Evolutionary conservation across 2,888 invertebrate genomes (phyloP).

Genomic region (Tetranychus piercei): DNA sequence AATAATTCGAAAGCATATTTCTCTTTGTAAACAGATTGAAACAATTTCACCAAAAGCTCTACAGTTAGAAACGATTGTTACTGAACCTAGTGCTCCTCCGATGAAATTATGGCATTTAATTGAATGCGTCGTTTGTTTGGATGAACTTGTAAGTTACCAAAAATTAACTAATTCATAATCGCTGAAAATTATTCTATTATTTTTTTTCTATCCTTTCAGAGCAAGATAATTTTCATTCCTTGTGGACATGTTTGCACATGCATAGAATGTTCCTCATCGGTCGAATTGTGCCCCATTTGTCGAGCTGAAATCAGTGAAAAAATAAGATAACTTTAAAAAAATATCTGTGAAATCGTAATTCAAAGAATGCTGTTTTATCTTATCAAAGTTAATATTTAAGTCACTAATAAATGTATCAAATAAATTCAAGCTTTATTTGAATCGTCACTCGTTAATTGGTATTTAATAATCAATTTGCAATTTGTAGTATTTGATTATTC

Average conservation of each 20-base stretch:
- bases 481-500: no score
- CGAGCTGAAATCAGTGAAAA: constrained; percentile 34
- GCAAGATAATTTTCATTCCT: constrained; percentile 59
- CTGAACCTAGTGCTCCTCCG: constrained; percentile 15
- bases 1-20: background rate
- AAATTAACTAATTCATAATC: constrained; percentile 29
- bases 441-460: no score
- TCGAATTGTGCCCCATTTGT: constrained; percentile 58
- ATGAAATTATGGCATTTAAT: constrained; percentile 30
- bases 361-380: no score
- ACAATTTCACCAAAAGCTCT: constrained; percentile 4
- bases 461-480: no score
- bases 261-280: constrained; percentile 44
- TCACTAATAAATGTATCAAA: no score
- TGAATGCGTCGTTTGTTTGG: constrained; percentile 71
- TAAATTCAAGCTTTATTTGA: no score
- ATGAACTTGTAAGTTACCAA: constrained; percentile 40
- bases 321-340: background rate
- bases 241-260: constrained; percentile 77
- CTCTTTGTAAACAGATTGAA: constrained; percentile 1
- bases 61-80: constrained; percentile 28
- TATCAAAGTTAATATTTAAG: no score
- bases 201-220: constrained; percentile 7
- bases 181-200: background rate
- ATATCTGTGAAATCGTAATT: no score